A percentile compares a stretch with the other conserved stretches of the same genome.
Conservation (phyloP, 1,140 invertebrate species). For the Oryctes rhinoceros region DNA sequence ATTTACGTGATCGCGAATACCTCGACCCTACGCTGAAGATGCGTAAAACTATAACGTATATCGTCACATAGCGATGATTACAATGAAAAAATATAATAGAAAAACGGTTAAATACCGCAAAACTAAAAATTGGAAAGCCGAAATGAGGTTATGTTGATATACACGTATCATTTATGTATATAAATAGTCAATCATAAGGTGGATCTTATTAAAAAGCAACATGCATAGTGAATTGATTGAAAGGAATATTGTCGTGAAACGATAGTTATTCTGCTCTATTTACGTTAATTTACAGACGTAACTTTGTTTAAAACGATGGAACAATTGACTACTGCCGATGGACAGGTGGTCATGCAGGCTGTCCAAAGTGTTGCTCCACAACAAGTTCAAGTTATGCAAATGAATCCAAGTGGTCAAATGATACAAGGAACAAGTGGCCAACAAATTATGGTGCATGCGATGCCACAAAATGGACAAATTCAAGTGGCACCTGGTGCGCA, state of each 20-base stretch:
- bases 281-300: background rate
- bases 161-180: background rate
- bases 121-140: background rate
- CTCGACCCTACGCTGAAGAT: background rate
- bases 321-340: constrained; percentile 58
- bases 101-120: background rate
- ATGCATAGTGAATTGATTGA: background rate
- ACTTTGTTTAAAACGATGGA: constrained; percentile 52
- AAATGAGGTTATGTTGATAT: constrained; percentile 18
- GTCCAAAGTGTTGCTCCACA: constrained; percentile 57
- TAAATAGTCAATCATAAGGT: background rate
- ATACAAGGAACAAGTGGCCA: constrained; percentile 61
- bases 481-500: constrained; percentile 69
- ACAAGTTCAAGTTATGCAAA: constrained; percentile 61
- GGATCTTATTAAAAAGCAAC: background rate
- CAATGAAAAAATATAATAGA: background rate
- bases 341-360: constrained; percentile 59
- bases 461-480: constrained; percentile 64
- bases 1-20: background rate
- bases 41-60: background rate
- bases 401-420: constrained; percentile 58
- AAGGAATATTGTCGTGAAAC: background rate
- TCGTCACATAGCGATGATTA: background rate
- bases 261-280: background rate
- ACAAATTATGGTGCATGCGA: constrained; percentile 61